phyloP scores from a whole-genome alignment of 2,888 invertebrate species.

The Drosophila yooni region DNA sequence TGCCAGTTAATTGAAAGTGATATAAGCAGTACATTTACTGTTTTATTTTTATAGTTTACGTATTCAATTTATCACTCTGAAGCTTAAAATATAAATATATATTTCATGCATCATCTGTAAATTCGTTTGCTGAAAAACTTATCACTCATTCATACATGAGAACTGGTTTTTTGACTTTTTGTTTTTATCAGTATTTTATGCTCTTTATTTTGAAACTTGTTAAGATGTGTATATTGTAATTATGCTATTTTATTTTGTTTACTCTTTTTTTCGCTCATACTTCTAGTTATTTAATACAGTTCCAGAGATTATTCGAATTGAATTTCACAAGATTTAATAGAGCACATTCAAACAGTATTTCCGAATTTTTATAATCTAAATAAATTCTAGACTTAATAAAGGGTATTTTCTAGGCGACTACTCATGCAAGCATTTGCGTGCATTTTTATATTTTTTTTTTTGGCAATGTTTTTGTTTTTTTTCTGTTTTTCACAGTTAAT shows the following conservation, averaged over 20 bases:
- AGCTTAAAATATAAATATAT: not conserved
- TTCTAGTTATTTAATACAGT: not conserved
- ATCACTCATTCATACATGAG: constrained; percentile 9
- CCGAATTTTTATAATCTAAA: not conserved
- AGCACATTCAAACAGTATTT: not conserved
- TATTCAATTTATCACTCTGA: not conserved
- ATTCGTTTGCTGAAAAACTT: not conserved
- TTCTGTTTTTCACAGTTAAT: constrained; percentile 32
- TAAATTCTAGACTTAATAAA: not conserved
- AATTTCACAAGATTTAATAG: not conserved
- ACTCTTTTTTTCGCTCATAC: too few relatives aligned
- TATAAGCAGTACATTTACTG: not conserved
- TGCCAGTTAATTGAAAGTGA: not conserved
- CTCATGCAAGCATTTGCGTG: rapidly evolving
- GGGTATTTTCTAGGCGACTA: constrained; percentile 20
- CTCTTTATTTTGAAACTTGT: not conserved
- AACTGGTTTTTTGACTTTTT: constrained; percentile 45
- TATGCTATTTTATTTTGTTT: not conserved
- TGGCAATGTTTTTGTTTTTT: constrained; percentile 19
- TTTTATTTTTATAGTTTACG: not conserved
- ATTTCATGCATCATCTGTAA: constrained; percentile 14
- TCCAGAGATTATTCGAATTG: not conserved
- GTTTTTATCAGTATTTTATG: constrained; percentile 32
- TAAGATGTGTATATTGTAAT: constrained; percentile 1
- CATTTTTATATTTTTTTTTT: constrained; percentile 1